phyloP scores from a whole-genome alignment of 1,140 invertebrate genomes.

The Drosophila biarmipes region DNA sequence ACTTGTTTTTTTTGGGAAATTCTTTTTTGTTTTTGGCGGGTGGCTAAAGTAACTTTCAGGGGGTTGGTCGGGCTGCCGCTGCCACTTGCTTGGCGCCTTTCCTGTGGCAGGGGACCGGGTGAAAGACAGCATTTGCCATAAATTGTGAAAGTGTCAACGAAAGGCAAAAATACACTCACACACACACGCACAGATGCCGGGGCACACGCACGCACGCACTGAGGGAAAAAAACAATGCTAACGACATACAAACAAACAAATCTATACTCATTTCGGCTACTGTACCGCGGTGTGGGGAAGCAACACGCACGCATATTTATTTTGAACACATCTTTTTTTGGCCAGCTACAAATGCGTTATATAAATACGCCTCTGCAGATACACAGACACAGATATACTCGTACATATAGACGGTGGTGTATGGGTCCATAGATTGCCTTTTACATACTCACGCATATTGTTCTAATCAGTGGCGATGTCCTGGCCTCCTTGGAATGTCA shows the following conservation, averaged over 20 bases:
- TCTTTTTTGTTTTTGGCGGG: conserved; percentile 59
- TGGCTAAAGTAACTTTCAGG: conserved; percentile 72
- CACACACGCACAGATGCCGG: conserved; percentile 41
- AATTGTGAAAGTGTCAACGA: conserved; percentile 83
- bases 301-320: conserved; percentile 83
- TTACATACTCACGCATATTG: conserved; percentile 79
- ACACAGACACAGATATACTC: conserved; percentile 24
- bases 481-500: conserved; percentile 66
- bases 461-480: conserved; percentile 75
- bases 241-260: conserved; percentile 64
- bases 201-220: conserved; percentile 54
- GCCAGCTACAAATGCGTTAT: conserved; percentile 60
- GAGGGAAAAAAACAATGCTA: conserved; percentile 57
- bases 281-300: conserved; percentile 60
- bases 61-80: conserved; percentile 31
- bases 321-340: conserved; percentile 74
- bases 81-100: conserved; percentile 67
- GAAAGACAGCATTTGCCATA: conserved; percentile 80
- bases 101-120: conserved; percentile 41
- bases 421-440: conserved; percentile 48
- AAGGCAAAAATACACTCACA: conserved; percentile 73
- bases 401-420: conserved; percentile 1
- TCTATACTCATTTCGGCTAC: conserved; percentile 56
- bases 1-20: conserved; percentile 28
- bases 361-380: conserved; percentile 53